Evolutionary conservation across 30 jellyfish, hydroid and myxozoan genomes (phyloP).

Genomic region (Cassiopea xamachana): DNA sequence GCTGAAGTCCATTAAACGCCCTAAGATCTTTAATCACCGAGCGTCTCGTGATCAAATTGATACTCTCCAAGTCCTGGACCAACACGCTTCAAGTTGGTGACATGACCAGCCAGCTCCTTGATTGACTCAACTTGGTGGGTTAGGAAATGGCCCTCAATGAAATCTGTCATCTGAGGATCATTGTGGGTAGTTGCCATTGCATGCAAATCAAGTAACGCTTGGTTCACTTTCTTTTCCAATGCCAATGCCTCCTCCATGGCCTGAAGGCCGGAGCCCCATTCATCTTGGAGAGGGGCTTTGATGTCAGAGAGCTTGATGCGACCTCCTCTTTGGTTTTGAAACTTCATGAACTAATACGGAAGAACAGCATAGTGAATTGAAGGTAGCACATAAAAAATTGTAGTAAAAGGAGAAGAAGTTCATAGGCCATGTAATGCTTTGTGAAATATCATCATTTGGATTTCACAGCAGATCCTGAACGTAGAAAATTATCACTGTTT

Average conservation of each 20-base stretch:
- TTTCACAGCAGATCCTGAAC: too few species aligned
- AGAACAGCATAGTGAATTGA: neutral
- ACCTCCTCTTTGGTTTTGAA: slow-evolving; percentile 98
- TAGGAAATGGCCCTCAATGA: slow-evolving; percentile 86
- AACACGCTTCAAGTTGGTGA: slow-evolving; percentile 94
- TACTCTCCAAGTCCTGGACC: slow-evolving; percentile 96
- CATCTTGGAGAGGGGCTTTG: slow-evolving; percentile 84
- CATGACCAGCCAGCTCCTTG: slow-evolving; percentile 82
- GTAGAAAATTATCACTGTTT: too few species aligned
- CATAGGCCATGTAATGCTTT: too few species aligned
- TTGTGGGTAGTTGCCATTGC: slow-evolving; percentile 73
- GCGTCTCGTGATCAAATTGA: slow-evolving; percentile 86
- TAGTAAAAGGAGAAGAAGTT: too few species aligned
- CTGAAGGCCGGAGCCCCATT: slow-evolving; percentile 87
- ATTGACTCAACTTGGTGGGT: slow-evolving; percentile 92
- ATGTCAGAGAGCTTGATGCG: slow-evolving; percentile 83
- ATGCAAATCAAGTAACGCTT: slow-evolving; percentile 85
- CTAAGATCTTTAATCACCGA: slow-evolving; percentile 40
- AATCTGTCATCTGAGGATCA: slow-evolving; percentile 91
- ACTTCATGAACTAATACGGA: slow-evolving; percentile 81
- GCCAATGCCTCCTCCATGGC: slow-evolving; percentile 96
- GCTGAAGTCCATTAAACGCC: neutral
- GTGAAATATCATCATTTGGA: too few species aligned
- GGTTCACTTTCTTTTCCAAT: slow-evolving; percentile 91
- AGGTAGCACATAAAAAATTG: too few species aligned